Conservation (phyloP, 2,113 vertebrate species). For the Zapornia atra region DNA sequence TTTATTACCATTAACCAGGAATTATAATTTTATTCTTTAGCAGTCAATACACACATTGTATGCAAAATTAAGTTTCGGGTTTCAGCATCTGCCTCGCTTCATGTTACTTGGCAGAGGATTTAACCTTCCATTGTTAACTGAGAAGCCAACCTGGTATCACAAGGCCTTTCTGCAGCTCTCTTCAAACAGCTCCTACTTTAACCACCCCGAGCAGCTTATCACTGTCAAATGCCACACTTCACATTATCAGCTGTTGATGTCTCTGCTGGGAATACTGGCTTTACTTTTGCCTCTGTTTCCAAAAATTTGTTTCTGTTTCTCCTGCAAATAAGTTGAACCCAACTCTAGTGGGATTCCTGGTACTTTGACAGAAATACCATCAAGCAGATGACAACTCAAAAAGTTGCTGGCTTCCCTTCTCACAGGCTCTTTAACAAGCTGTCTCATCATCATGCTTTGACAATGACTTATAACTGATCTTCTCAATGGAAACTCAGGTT, state of each 20-base stretch:
- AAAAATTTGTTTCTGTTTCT: not conserved
- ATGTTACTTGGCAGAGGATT: not conserved
- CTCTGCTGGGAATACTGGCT: not conserved
- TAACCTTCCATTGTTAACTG: not conserved
- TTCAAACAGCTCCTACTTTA: not conserved
- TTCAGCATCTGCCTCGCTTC: not conserved
- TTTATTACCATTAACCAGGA: not conserved
- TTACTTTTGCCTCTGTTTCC: not conserved
- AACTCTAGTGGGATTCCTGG: not conserved
- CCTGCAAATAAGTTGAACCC: not conserved
- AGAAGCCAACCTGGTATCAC: not conserved
- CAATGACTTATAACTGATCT: not conserved
- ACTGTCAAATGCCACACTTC: not conserved
- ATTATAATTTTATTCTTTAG: not conserved
- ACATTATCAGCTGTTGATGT: not conserved
- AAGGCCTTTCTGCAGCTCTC: not conserved
- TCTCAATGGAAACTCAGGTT: not conserved
- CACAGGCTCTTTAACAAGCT: not conserved
- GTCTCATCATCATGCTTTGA: not conserved
- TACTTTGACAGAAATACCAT: not conserved
- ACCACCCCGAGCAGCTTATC: not conserved
- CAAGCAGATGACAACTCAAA: not conserved
- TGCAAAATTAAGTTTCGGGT: not conserved
- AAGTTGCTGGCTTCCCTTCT: not conserved
- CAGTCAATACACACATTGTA: not conserved